Base-by-base conservation (phyloP, 1,140 invertebrate genomes). In the Scaptodrosophila lebanonensis region DNA sequence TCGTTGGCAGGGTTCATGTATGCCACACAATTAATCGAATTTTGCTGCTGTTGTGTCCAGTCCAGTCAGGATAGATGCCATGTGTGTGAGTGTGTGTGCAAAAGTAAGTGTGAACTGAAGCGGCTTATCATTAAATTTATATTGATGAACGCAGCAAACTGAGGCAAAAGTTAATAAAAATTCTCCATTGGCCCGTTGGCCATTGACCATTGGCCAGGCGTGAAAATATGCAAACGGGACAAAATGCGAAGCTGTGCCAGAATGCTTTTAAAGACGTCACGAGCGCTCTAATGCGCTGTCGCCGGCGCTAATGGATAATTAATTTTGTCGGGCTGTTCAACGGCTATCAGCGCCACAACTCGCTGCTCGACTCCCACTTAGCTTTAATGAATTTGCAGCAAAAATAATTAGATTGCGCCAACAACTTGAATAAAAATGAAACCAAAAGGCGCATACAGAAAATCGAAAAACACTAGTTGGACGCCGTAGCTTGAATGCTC, bases 151-250 rank as follows among this genome's bases (percentile, higher is more conserved):
- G 33, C 52, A 53, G 54, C 22, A 42, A n/a, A n/a, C 36, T 52
- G 51, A 53, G 56, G 51, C 58, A 48, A 66, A 76, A 77, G 68
- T 79, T 79, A 72, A 79, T 79, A 73, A 66, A 68, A 72, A 56
- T 65, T 39, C 48, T 7, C 47, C 11, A 62, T 30, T 38, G 27
- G 45, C 42, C 3, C n/a, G n/a, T n/a, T 25, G 22, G 22, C 22
- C 22, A 25, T 25, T 25, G 22, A 8, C 22, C 8, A 33, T 48
- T 45, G 53, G 35, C 17, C 30, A 52, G 69, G 66, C 63, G 73
- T 77, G 67, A 68, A 73, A 77, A 79, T 77, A 77, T 77, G 68
- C 73, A 79, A 72, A 77, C n/a, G 35, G 60, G 73, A 73, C 73
- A 65, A 29, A 44, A 38, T 17, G 57, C n/a, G n/a, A n/a, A n/a